phyloP scores from a whole-genome alignment of 2,888 invertebrate species.

The Acronicta psi region DNA sequence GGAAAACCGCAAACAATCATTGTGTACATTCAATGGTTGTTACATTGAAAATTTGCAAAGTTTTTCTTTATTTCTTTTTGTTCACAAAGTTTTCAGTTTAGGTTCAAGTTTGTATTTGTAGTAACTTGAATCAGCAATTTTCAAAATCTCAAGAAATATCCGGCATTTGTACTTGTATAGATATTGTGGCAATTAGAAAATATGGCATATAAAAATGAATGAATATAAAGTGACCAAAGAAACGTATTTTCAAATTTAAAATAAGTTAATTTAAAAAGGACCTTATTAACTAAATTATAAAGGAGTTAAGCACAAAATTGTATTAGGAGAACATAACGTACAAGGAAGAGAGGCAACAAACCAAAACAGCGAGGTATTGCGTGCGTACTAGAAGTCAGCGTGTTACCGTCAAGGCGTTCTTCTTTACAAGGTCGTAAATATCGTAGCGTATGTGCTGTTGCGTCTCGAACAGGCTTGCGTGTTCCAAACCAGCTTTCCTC shows the following conservation, averaged over 20 bases:
- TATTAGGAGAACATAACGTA: slow-evolving; percentile 48
- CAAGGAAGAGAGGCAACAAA: slow-evolving; percentile 39
- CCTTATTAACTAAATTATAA: slow-evolving; percentile 24
- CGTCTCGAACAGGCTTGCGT: slow-evolving; percentile 34
- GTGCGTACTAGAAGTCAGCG: slow-evolving; percentile 45
- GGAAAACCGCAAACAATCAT: slow-evolving; percentile 33
- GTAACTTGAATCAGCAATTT: slow-evolving; percentile 12
- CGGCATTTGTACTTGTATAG: too few relatives aligned
- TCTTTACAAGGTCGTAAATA: slow-evolving; percentile 55
- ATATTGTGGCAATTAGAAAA: too few relatives aligned
- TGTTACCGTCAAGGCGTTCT: slow-evolving; percentile 57
- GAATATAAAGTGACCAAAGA: too few relatives aligned
- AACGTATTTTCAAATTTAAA: neutral
- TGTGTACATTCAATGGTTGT: slow-evolving; percentile 22
- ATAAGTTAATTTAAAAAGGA: slow-evolving; percentile 10
- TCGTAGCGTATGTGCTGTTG: slow-evolving; percentile 41
- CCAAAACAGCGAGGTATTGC: slow-evolving; percentile 42
- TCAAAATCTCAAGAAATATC: too few relatives aligned
- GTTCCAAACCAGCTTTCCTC: slow-evolving; percentile 38
- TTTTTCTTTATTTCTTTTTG: slow-evolving; percentile 17
- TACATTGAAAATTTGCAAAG: slow-evolving; percentile 12
- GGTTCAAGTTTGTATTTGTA: slow-evolving; percentile 11
- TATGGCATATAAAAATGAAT: too few relatives aligned
- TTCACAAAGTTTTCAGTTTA: slow-evolving; percentile 4
- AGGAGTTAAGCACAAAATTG: slow-evolving; percentile 23